These are phyloP conservation scores for Danaus chrysippus DNA, from an alignment of 2,888 invertebrate genomes.

Conservation along the genomic window DNA sequence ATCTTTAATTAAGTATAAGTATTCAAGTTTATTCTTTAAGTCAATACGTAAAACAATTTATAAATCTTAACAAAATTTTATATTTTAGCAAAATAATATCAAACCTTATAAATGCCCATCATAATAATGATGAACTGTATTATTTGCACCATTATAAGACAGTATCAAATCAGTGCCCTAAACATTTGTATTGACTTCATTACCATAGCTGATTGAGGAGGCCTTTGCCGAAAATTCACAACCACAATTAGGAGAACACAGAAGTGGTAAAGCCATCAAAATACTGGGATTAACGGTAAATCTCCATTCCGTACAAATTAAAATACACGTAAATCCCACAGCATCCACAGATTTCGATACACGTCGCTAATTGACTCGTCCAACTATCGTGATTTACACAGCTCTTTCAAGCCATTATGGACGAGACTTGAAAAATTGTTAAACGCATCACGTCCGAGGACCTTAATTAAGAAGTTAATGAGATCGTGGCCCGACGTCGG, in stretches of 20 bases:
- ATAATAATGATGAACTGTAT: too few relatives aligned
- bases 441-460: constrained; percentile 55
- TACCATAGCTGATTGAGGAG: constrained; percentile 71
- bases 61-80: too few relatives aligned
- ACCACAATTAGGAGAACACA: constrained; percentile 42
- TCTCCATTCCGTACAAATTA: constrained; percentile 43
- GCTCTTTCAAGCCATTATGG: constrained; percentile 24
- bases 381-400: constrained; percentile 40
- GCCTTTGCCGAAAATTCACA: constrained; percentile 46
- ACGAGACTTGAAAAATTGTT: constrained; percentile 44
- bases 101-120: too few relatives aligned
- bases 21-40: too few relatives aligned
- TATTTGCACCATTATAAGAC: not conserved
- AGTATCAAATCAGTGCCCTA: constrained; percentile 19
- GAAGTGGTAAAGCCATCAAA: constrained; percentile 31
- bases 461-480: constrained; percentile 74
- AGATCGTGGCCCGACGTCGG: constrained; percentile 53
- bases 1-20: too few relatives aligned
- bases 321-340: constrained; percentile 42
- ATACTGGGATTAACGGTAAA: constrained; percentile 48
- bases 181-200: constrained; percentile 55
- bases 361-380: constrained; percentile 58
- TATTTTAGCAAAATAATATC: too few relatives aligned
- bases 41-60: too few relatives aligned
- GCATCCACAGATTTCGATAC: constrained; percentile 54